Evolutionary conservation across 2,113 vertebrate genomes (phyloP), one percentile per base, ranked within the genome.

Genomic region (Oxygymnocypris stewartii): DNA sequence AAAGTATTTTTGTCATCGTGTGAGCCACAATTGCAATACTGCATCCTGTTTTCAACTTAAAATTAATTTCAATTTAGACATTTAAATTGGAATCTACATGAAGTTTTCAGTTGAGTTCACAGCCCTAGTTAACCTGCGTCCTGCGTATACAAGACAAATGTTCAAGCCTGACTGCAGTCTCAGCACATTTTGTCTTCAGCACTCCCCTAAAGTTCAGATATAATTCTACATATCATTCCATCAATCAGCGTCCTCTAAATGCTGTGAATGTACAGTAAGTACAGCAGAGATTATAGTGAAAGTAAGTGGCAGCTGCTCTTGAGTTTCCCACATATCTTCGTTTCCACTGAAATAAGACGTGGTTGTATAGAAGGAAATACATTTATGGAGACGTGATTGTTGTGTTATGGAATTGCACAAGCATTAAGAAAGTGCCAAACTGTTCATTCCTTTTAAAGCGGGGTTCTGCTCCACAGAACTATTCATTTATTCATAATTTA

Each of bases 401-500:
- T 65, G 79, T 63, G 1, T 82, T 82, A 35, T 71, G 63, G 80
- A 65, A 28, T 18, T 44, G 37, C 59, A 81, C 79, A 81, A 28
- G 61, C 80, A 31, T 31, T 51, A 82, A 69, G 65, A 16, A 82
- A 69, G 16, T 12, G 25, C 42, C 47, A 35, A 71, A 35, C 80
- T 71, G 80, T 16, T 82, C 42, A 31, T 82, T 69, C 25, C 63
- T 12, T 71, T 82, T 75, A 81, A 28, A 81, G 63, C 44, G 12
- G 61, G 65, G n/a, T 82, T 69, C 25, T 69, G 80, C 42, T 69
- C 63, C 80, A 23, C 80, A 51, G 25, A 71, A 69, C 61, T 82
- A 69, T 82, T 82, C 42, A 82, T 82, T 69, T 82, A 82, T 82
- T 71, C 80, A 47, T 82, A 14, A 35, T 69, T 63, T 71, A 51